These are phyloP conservation scores for Oenanthe melanoleuca DNA, from an alignment of 2,113 vertebrate genomes.

Conservation along the genomic window DNA sequence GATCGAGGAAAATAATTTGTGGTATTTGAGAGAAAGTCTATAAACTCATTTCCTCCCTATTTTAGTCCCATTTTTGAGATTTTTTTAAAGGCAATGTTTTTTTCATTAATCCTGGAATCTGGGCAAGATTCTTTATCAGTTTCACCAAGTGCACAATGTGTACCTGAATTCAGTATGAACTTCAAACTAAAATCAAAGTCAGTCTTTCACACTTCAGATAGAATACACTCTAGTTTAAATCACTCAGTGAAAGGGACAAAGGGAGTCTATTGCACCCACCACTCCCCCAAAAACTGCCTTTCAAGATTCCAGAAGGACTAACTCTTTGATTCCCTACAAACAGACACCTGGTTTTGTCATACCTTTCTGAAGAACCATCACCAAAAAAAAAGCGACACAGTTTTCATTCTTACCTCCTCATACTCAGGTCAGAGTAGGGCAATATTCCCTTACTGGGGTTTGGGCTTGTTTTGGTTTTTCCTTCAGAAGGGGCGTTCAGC, in stretches of 20 bases:
- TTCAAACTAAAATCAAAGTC: neutral
- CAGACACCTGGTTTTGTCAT: neutral
- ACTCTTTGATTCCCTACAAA: neutral
- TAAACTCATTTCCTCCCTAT: neutral
- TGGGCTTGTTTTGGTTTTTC: fast-evolving
- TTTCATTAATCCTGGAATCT: neutral
- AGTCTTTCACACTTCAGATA: neutral
- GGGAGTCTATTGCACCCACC: neutral
- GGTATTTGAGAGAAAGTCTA: neutral
- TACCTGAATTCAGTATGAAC: neutral
- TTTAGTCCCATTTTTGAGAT: neutral
- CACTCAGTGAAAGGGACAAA: neutral
- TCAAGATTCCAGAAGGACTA: neutral
- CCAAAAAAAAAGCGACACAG: neutral
- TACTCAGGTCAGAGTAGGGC: neutral
- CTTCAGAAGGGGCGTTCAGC: neutral
- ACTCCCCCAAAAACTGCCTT: neutral
- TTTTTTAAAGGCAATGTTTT: neutral
- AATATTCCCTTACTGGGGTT: neutral
- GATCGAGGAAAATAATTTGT: conserved; percentile 26
- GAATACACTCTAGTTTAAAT: neutral
- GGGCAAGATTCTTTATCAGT: neutral
- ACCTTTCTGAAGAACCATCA: neutral
- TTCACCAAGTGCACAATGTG: neutral
- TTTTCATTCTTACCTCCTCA: neutral